Evolutionary conservation across 2,113 vertebrate genomes (phyloP), one percentile per base, ranked within the genome.

Genomic region (Eptesicus fuscus): DNA sequence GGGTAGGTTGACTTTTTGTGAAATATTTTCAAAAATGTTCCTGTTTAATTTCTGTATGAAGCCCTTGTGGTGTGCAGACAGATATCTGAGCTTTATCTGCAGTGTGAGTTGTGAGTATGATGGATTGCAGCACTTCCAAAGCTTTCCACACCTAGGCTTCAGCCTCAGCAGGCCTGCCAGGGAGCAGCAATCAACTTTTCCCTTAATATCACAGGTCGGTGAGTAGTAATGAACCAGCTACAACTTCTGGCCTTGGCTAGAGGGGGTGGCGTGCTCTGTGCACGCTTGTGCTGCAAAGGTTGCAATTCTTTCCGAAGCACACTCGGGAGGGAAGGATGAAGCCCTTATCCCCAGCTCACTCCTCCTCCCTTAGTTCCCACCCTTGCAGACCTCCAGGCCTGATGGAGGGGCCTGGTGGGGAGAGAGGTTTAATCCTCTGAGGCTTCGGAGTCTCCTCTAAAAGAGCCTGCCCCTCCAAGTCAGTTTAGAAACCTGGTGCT

Each of bases 361-460:
- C 32, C 53, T 25, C n/a, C 3, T n/a, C 37, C 40, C 47, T 63
- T 23, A 74, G 42, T 49, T 77, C 63, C 71, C 67, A 88, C 25
- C 67, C 78, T 90, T 53, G 88, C 63, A 95, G 96, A 92, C 85
- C 92, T 82, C 4, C 10, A 93, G 83, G 88, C 88, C 90, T 90
- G 47, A 0, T 63, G 1, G 30, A 97, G 96, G 95, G 94, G 77
- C 85, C 67, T 65, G 61, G 47, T 37, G 1, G 42, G 67, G 70
- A 88, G 25, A 90, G 53, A 67, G 59, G 10, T 88, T 92, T 96
- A 93, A 96, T 77, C 85, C 49, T 74, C 83, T 65, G 53, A 4
- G 20, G 28, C 22, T 96, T 89, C 73, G 65, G 74, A 77, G 14
- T 78, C 70, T 91, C 35, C 47, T 85, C 40, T 56, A 47, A 53